Percentiles rank a stretch among this genome's conserved stretches.
Conservation (phyloP, 1,140 invertebrate genomes). For the Pseudoatta argentina region DNA sequence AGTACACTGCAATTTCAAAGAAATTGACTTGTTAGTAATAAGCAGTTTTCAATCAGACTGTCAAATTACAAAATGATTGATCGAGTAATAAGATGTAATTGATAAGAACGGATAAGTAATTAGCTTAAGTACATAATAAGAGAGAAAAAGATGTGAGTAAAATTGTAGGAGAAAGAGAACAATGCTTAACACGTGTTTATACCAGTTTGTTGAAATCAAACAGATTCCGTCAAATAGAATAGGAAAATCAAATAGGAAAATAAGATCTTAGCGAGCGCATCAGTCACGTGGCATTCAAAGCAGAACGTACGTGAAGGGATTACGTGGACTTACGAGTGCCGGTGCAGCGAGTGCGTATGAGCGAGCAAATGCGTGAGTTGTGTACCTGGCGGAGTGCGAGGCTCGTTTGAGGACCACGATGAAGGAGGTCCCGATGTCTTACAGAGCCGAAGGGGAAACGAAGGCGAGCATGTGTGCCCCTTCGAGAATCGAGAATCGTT, state of each 20-base stretch:
- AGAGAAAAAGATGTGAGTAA: background rate
- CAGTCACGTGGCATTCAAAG: conserved; percentile 23
- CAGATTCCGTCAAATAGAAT: background rate
- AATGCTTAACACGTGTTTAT: background rate
- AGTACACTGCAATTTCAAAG: background rate
- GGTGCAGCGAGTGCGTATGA: conserved; percentile 43
- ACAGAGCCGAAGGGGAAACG: conserved; percentile 76
- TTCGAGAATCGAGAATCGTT: conserved; percentile 82
- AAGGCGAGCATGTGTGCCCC: conserved; percentile 81
- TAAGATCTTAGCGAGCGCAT: background rate
- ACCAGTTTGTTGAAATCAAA: background rate
- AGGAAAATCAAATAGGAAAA: background rate
- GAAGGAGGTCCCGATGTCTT: conserved; percentile 85
- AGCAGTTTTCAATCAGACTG: background rate
- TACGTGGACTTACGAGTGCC: conserved; percentile 74
- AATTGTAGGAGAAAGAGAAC: background rate
- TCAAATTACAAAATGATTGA: conserved; percentile 28
- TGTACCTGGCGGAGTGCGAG: conserved; percentile 84
- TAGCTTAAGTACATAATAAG: background rate
- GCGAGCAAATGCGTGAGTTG: conserved; percentile 80
- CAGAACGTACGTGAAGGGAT: background rate
- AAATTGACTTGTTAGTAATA: conserved; percentile 2
- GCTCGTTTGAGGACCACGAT: conserved; percentile 85
- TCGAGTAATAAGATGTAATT: background rate
- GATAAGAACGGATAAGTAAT: background rate